Conservation (phyloP, 1,140 invertebrate species). For the Xylocopa sonorina region DNA sequence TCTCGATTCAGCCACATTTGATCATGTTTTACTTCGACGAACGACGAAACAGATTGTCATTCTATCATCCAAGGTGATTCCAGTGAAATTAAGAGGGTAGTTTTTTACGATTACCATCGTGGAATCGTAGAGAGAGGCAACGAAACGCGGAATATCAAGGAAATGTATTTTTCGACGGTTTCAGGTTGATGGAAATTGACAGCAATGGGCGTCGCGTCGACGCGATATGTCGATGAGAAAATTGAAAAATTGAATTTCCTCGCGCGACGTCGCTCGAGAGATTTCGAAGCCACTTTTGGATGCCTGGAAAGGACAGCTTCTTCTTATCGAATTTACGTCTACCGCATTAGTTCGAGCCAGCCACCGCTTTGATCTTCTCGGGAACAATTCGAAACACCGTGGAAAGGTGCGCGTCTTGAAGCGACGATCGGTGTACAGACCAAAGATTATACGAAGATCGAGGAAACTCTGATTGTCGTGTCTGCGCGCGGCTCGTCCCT, state of each 20-base stretch:
- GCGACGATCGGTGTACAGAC: too few relatives aligned
- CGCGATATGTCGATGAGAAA: conserved; percentile 44
- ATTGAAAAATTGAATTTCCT: conserved; percentile 65
- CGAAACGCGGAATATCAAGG: neutral
- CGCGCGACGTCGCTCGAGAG: conserved; percentile 20
- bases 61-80: too few relatives aligned
- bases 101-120: neutral
- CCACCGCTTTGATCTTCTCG: too few relatives aligned
- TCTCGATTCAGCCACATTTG: neutral
- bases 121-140: neutral
- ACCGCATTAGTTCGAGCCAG: neutral
- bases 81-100: neutral
- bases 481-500: too few relatives aligned
- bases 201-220: conserved; percentile 21
- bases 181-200: conserved; percentile 33
- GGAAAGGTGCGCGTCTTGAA: too few relatives aligned
- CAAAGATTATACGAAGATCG: too few relatives aligned
- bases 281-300: conserved; percentile 31
- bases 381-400: too few relatives aligned
- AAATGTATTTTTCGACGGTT: conserved; percentile 13
- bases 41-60: too few relatives aligned
- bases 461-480: too few relatives aligned
- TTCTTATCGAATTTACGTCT: neutral
- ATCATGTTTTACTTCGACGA: neutral
- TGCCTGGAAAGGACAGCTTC: neutral